Conservation (phyloP, 2,113 vertebrate genomes). For the Gobius niger region DNA sequence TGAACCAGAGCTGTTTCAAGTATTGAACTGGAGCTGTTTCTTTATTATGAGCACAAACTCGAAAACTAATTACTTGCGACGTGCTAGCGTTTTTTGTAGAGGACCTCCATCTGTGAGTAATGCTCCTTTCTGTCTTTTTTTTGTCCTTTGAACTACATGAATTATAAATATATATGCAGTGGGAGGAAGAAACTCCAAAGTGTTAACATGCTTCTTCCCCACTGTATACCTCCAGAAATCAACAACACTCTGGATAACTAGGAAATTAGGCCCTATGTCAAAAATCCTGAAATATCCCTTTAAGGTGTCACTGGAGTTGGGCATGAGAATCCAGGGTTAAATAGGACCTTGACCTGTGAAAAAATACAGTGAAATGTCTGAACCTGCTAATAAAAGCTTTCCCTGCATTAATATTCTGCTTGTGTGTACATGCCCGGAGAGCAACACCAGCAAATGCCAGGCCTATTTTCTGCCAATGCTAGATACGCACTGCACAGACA, state of each 20-base stretch:
- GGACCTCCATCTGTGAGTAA: constrained; percentile 10
- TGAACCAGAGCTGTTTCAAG: constrained; percentile 42
- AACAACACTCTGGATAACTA: too few relatives aligned
- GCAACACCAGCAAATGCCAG: constrained; percentile 51
- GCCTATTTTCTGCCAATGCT: constrained; percentile 39
- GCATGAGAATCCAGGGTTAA: too few relatives aligned
- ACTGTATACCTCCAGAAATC: too few relatives aligned
- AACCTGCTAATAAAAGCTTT: constrained; percentile 48
- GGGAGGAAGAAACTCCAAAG: too few relatives aligned
- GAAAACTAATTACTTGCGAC: constrained; percentile 59
- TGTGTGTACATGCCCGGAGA: constrained; percentile 21
- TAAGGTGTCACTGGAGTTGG: too few relatives aligned
- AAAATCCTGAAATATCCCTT: too few relatives aligned
- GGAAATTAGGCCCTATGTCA: too few relatives aligned
- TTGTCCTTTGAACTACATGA: not conserved
- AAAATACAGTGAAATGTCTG: constrained; percentile 16
- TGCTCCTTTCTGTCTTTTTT: constrained; percentile 3
- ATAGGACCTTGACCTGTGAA: constrained; percentile 10
- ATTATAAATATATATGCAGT: too few relatives aligned
- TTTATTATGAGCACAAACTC: constrained; percentile 40
- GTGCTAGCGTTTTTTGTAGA: constrained; percentile 48
- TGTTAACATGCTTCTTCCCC: too few relatives aligned
- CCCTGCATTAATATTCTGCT: constrained; percentile 56
- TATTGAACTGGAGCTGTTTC: constrained; percentile 44
- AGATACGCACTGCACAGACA: constrained; percentile 17